A percentile compares a stretch with the other conserved stretches of the same genome.
Evolutionary conservation across 2,888 invertebrate genomes (phyloP).

Genomic region (Quadroppia sp.): DNA sequence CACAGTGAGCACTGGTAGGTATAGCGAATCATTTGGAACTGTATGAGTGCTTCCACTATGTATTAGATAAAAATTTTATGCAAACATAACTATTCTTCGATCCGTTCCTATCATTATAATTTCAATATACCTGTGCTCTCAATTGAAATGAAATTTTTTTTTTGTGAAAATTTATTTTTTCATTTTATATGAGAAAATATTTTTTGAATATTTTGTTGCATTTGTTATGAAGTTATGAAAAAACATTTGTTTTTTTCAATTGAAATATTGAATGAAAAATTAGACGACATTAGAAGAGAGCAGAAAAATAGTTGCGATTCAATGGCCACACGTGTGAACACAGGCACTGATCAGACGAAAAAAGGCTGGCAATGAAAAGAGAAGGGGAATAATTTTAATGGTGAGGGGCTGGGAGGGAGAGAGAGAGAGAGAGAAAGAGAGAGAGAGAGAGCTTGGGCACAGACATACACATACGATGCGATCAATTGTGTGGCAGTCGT

Average conservation of each 20-base stretch:
- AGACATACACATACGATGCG: not conserved
- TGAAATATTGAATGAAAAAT: constrained; percentile 9
- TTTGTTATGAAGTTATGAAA: not conserved
- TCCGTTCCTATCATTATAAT: not conserved
- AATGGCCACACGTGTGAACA: constrained; percentile 34
- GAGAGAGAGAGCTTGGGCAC: not conserved
- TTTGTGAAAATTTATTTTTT: too few species aligned
- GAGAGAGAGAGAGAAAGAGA: not conserved
- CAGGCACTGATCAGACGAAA: not conserved
- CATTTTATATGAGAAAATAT: too few species aligned
- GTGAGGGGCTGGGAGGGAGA: not conserved
- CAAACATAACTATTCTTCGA: too few species aligned
- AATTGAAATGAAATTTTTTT: not conserved
- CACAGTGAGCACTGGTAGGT: not conserved
- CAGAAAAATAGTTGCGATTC: not conserved
- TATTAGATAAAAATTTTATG: not conserved
- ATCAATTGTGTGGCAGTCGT: not conserved
- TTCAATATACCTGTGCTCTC: not conserved
- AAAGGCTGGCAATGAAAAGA: too few species aligned
- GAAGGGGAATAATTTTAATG: not conserved
- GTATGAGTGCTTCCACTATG: not conserved
- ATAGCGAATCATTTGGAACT: not conserved
- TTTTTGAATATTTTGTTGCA: too few species aligned
- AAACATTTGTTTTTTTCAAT: not conserved
- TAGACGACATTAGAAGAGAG: not conserved